These are phyloP conservation scores for Halcyon leucocephala DNA, from an alignment of 2,797 vertebrate genomes.

Conservation along the genomic window DNA sequence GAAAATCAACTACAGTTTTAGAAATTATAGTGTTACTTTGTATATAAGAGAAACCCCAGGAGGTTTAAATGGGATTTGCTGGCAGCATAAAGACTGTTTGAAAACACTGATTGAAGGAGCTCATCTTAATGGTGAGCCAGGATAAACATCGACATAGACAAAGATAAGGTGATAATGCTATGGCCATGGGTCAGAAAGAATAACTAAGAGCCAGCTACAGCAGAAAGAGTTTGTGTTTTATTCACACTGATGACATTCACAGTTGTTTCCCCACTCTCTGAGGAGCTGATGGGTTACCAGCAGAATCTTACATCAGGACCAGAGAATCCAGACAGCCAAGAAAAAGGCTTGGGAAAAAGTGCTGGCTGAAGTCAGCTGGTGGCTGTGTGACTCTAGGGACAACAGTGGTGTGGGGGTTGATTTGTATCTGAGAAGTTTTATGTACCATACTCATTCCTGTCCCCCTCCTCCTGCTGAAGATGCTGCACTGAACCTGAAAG, in stretches of 20 bases:
- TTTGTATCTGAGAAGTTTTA: neutral
- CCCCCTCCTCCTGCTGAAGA: constrained; percentile 30
- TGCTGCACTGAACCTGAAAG: constrained; percentile 73
- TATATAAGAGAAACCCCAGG: neutral
- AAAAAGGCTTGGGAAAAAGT: neutral
- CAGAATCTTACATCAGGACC: neutral
- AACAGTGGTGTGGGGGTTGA: neutral
- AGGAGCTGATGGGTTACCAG: neutral
- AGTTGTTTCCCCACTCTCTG: neutral
- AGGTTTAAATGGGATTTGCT: constrained; percentile 2
- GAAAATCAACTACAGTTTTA: constrained; percentile 10
- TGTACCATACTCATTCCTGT: neutral
- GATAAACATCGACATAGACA: neutral
- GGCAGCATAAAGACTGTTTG: neutral
- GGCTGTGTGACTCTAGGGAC: neutral
- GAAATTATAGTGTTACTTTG: neutral
- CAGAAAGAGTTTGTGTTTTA: neutral
- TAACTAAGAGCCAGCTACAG: neutral
- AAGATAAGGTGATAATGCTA: neutral
- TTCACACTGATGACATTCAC: neutral
- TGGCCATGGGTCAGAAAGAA: neutral
- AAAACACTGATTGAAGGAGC: neutral
- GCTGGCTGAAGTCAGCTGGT: neutral
- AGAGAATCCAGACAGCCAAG: neutral
- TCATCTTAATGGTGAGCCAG: neutral